A percentile compares a stretch with the other conserved stretches of the same genome.
Evolutionary conservation across 2,888 invertebrate genomes (phyloP).

Genomic region (Pediacus dermestoides): DNA sequence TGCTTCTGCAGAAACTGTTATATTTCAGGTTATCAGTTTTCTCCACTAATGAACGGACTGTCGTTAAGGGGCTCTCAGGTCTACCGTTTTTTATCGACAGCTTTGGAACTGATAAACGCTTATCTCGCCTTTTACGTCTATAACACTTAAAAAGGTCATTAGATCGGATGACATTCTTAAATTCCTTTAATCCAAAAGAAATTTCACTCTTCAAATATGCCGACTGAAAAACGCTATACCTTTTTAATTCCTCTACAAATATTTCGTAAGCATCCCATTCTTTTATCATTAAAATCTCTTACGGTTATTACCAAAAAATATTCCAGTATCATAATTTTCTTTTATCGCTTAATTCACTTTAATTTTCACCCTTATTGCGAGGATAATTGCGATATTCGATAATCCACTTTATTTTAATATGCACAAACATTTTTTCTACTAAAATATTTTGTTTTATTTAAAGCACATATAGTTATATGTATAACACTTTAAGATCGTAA

Average conservation of each 20-base stretch:
- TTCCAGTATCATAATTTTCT: too few species aligned
- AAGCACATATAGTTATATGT: too few species aligned
- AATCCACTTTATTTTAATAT: too few species aligned
- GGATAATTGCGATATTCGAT: too few species aligned
- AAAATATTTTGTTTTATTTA: too few species aligned
- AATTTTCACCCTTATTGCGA: too few species aligned
- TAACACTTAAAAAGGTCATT: conserved; percentile 14
- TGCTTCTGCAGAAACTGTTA: conserved; percentile 14
- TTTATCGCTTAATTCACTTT: too few species aligned
- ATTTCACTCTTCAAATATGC: too few species aligned
- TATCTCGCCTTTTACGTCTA: conserved; percentile 23
- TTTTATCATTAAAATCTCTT: background rate
- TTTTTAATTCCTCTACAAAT: background rate
- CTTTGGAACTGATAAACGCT: conserved; percentile 26
- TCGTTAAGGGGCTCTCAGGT: conserved; percentile 25
- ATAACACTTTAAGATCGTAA: too few species aligned
- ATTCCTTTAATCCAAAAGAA: background rate
- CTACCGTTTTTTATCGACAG: conserved; percentile 26
- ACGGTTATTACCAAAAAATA: background rate
- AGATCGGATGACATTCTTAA: conserved; percentile 8
- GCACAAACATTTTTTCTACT: too few species aligned
- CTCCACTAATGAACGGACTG: conserved; percentile 32
- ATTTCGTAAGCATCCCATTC: background rate
- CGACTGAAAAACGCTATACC: background rate
- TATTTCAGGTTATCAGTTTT: conserved; percentile 27